Base-by-base conservation (phyloP, 1,140 invertebrate species). In the Plectus sambesii region DNA sequence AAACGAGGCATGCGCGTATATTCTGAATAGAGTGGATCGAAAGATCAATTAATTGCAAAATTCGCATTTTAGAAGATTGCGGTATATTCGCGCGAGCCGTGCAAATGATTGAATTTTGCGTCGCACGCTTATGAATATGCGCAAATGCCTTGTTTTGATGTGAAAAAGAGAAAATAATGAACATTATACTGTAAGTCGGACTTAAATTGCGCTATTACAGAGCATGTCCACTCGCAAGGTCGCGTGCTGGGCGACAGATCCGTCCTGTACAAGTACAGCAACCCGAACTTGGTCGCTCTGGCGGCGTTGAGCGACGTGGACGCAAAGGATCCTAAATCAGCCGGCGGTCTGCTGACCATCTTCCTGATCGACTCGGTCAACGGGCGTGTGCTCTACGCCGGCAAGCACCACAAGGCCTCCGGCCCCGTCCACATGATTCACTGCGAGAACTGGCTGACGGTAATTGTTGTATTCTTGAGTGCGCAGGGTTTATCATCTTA, bases 211-310 rank as follows among this genome's bases (percentile, higher is more conserved):
- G n/a, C 24, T 24, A 8, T 47, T 63, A 52, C 27, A 55, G 92
- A 97, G 74, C 80, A 82, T 61, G 87, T 94, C 6, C 88, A 96
- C 70, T 93, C 90, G 1, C 87, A 90, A 69, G 93, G 93, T 23
- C 79, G 87, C 60, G 90, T 97, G 24, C 73, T 98, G 49, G 82
- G 81, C 25, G 92, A 98, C 75, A 78, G 93, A 59, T 87, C 84
- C 65, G 92, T 98, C 33, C 78, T 97, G 17, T 99, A 98, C 73
- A 99, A 98, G 70, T 97, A 98, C 70, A 78, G 88, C 39, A 98
- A 99, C 78, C 93, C 93, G 20, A 97, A 98, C 75, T 73, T 98
- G 49, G 80, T 92, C 36, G 84, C 84, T 22, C 75, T 96, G 54
- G 81, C 81, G 37, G 76, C 78, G 83, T 87, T 71, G 76, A 75